A percentile compares a stretch with the other conserved stretches of the same genome.
Evolutionary conservation across 2,113 vertebrate species (phyloP).

Genomic region (Columbina picui): DNA sequence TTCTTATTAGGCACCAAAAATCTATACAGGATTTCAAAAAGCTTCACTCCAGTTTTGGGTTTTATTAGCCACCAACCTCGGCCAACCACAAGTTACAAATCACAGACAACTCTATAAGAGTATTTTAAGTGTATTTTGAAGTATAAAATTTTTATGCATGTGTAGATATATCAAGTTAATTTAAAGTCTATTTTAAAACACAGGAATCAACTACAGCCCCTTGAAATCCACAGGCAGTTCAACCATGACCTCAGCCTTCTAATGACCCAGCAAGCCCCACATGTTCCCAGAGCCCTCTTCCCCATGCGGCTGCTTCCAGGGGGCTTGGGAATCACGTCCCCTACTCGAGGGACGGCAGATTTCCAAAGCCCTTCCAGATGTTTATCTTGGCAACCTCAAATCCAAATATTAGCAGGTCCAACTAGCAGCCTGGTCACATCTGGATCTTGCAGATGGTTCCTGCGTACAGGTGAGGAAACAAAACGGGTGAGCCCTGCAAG

Average conservation of each 20-base stretch:
- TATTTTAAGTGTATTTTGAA: not conserved
- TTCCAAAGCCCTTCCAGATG: slow-evolving; percentile 40
- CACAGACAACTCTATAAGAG: not conserved
- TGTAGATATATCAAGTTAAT: not conserved
- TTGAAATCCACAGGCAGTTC: not conserved
- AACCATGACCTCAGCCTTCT: not conserved
- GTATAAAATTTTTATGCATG: not conserved
- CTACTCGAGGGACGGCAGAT: not conserved
- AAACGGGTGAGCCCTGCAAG: not conserved
- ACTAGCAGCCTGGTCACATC: not conserved
- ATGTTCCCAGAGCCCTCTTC: not conserved
- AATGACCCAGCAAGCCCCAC: not conserved
- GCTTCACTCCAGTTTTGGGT: not conserved
- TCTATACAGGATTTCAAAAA: not conserved
- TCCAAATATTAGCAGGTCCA: not conserved
- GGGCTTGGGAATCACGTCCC: not conserved
- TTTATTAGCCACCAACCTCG: not conserved
- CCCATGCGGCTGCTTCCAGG: not conserved
- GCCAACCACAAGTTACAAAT: not conserved
- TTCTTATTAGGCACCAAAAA: not conserved
- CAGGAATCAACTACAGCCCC: not conserved
- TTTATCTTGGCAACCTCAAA: not conserved
- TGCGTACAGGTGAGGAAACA: not conserved
- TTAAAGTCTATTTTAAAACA: not conserved
- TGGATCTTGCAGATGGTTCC: not conserved